Conservation (phyloP, 1,140 invertebrate species). For the Drosophila elegans region DNA sequence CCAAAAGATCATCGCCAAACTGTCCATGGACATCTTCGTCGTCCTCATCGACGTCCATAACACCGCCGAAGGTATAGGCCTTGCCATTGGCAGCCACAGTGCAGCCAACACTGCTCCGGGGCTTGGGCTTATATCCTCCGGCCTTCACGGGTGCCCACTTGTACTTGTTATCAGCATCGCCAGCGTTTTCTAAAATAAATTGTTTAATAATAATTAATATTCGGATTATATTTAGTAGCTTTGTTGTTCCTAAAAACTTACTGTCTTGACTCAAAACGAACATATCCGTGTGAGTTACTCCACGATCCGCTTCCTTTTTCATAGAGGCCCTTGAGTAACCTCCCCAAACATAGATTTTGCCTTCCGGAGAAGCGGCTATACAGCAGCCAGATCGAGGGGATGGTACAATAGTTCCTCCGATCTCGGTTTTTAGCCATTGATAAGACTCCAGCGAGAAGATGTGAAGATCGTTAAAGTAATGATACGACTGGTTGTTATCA, state of each 20-base stretch:
- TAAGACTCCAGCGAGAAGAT: conserved; percentile 93
- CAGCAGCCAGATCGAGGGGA: conserved; percentile 91
- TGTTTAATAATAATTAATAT: background rate
- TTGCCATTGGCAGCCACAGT: conserved; percentile 84
- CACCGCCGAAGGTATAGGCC: conserved; percentile 89
- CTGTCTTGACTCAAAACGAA: conserved; percentile 90
- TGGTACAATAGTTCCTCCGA: conserved; percentile 88
- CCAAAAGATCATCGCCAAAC: conserved; percentile 93
- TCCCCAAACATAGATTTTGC: conserved; percentile 92
- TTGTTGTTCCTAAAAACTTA: conserved; percentile 84
- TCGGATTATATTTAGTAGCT: background rate
- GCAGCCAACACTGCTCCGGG: conserved; percentile 88
- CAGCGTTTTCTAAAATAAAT: conserved; percentile 23
- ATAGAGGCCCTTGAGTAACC: conserved; percentile 93
- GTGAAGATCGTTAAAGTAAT: conserved; percentile 96
- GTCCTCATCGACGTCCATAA: conserved; percentile 92
- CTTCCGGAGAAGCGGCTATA: conserved; percentile 87
- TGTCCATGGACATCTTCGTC: conserved; percentile 92
- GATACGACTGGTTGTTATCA: conserved; percentile 94
- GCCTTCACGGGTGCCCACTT: conserved; percentile 91
- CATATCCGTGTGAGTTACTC: conserved; percentile 93
- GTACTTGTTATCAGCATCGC: conserved; percentile 87
- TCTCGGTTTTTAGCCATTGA: conserved; percentile 91
- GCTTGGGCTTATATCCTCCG: conserved; percentile 88
- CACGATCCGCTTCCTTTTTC: conserved; percentile 93